Conservation (phyloP, 2,797 vertebrate species). For the Alca torda region DNA sequence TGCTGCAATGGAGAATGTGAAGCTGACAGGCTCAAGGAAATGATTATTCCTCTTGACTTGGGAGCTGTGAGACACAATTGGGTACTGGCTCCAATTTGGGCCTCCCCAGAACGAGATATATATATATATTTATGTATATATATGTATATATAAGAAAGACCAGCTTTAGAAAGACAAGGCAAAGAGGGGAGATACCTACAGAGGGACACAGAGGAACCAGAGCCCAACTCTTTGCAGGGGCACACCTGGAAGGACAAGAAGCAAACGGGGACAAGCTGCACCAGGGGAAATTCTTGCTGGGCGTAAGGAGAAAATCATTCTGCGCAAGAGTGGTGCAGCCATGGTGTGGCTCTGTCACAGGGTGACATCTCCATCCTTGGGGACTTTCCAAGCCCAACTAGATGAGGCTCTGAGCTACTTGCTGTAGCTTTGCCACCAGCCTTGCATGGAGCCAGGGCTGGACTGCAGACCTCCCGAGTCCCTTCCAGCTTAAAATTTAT, state of each 20-base stretch:
- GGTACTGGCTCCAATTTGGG: background rate
- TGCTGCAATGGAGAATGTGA: background rate
- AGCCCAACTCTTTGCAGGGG: background rate
- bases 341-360: background rate
- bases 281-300: background rate
- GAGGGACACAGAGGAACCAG: background rate
- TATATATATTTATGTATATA: background rate
- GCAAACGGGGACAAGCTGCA: background rate
- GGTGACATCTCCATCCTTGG: background rate
- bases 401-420: background rate
- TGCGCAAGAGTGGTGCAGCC: background rate
- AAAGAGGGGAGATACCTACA: background rate
- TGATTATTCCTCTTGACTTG: background rate
- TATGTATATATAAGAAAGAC: background rate
- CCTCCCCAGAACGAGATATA: background rate
- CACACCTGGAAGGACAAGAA: background rate
- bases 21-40: background rate
- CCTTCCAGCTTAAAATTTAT: background rate
- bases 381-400: background rate
- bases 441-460: background rate
- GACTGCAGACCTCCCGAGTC: background rate
- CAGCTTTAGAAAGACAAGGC: background rate
- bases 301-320: background rate
- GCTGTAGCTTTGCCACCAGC: background rate
- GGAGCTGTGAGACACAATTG: background rate